Percentiles rank a stretch among this genome's conserved stretches.
phyloP scores from a whole-genome alignment of 2,888 invertebrate genomes.

The Hydrotaea diabolus region DNA sequence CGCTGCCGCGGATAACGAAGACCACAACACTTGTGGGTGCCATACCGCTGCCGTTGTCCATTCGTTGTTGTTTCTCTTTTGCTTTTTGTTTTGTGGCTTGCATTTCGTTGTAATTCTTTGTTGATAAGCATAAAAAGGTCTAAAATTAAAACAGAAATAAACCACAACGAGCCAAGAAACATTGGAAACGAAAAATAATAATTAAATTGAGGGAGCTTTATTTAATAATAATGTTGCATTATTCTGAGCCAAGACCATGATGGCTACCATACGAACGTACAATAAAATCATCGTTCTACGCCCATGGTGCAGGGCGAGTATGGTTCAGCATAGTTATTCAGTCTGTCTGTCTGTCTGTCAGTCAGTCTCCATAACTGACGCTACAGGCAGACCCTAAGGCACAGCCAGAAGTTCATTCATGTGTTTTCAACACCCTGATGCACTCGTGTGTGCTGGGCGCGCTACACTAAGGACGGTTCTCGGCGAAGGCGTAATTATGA shows the following conservation, averaged over 20 bases:
- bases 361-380: no score
- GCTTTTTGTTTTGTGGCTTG: not conserved
- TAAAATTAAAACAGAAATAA: not conserved
- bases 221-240: constrained; percentile 30
- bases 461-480: not conserved
- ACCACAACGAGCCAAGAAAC: not conserved
- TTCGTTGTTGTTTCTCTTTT: not conserved
- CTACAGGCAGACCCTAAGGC: not conserved
- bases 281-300: not conserved
- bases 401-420: constrained; percentile 16
- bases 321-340: no score
- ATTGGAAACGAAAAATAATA: not conserved
- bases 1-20: not conserved
- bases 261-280: not conserved
- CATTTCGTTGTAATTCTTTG: constrained; percentile 5
- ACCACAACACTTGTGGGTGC: constrained; percentile 9
- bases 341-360: no score
- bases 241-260: constrained; percentile 17
- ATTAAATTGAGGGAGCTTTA: constrained; percentile 31
- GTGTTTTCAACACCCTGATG: not conserved
- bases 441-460: not conserved
- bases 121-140: constrained; percentile 25
- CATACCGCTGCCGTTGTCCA: constrained; percentile 3
- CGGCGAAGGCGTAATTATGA: constrained; percentile 49
- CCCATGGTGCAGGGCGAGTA: not conserved